Evolutionary conservation across 1,140 invertebrate species (phyloP).

Genomic region (Sycobia sp.): DNA sequence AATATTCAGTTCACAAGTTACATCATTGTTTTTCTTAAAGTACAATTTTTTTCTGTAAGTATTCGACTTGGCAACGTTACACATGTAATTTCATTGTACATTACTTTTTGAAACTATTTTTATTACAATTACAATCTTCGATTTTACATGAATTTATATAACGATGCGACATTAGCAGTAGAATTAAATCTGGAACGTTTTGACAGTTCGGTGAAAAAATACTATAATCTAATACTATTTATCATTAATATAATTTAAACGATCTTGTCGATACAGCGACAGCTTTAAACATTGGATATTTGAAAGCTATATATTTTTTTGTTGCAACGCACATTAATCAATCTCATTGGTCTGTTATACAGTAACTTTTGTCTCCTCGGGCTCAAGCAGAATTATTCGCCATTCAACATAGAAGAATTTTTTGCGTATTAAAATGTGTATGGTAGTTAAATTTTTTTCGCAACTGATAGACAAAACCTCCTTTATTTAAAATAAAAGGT

Average conservation of each 20-base stretch:
- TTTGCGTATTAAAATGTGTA: no score
- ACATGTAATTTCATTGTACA: no score
- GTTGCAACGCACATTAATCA: slow-evolving; percentile 1
- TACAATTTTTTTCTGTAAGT: background rate
- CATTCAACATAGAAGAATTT: no score
- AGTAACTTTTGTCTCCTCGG: slow-evolving; percentile 17
- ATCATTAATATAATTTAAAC: slow-evolving; percentile 8
- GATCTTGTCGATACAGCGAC: background rate
- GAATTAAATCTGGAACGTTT: no score
- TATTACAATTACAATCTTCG: no score
- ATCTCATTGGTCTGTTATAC: background rate
- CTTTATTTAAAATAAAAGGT: background rate
- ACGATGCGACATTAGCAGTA: background rate
- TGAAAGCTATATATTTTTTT: background rate
- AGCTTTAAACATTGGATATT: slow-evolving; percentile 9
- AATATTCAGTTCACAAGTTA: slow-evolving; percentile 5
- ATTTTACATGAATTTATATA: no score
- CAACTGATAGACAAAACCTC: no score
- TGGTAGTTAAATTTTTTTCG: no score
- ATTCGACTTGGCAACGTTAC: slow-evolving; percentile 6
- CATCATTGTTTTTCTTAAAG: background rate
- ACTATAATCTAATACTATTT: slow-evolving; percentile 9
- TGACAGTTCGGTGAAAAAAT: slow-evolving; percentile 8
- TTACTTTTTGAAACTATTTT: no score
- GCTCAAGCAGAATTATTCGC: background rate